Evolutionary conservation across 1,140 invertebrate species (phyloP).

Genomic region (Drosophila tristis): DNA sequence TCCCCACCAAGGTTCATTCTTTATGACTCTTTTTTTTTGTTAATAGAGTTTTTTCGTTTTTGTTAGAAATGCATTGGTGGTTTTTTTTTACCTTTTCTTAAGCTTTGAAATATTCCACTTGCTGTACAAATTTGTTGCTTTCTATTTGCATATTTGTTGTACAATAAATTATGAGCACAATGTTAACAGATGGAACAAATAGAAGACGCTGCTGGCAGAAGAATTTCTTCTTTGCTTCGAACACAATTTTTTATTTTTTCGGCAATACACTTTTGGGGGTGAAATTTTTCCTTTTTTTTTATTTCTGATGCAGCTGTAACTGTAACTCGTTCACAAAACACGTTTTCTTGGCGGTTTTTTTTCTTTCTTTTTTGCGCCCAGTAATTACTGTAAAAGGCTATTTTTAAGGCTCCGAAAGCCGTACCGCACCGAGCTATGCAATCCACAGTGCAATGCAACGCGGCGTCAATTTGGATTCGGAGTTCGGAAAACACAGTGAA

Average conservation of each 20-base stretch:
- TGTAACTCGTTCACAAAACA: conserved; percentile 40
- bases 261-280: conserved; percentile 57
- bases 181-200: conserved; percentile 70
- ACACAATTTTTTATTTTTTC: conserved; percentile 31
- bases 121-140: conserved; percentile 57
- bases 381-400: conserved; percentile 61
- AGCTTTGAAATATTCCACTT: conserved; percentile 53
- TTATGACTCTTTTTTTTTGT: conserved; percentile 14
- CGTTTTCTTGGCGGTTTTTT: conserved; percentile 33
- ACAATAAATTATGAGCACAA: conserved; percentile 70
- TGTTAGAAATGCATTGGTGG: conserved; percentile 44
- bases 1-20: conserved; percentile 6
- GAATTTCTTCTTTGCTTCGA: conserved; percentile 36
- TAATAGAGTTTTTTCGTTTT: conserved; percentile 4
- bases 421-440: conserved; percentile 30
- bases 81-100: conserved; percentile 34
- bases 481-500: conserved; percentile 42
- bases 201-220: conserved; percentile 50
- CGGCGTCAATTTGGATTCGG: conserved; percentile 39
- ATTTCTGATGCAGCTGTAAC: conserved; percentile 38
- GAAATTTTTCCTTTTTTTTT: conserved; percentile 39
- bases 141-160: conserved; percentile 61
- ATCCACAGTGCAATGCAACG: conserved; percentile 36
- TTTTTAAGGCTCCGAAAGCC: conserved; percentile 23
- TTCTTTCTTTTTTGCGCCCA: not conserved